Conservation (phyloP, 2,113 vertebrate genomes). For the Struthidea cinerea region DNA sequence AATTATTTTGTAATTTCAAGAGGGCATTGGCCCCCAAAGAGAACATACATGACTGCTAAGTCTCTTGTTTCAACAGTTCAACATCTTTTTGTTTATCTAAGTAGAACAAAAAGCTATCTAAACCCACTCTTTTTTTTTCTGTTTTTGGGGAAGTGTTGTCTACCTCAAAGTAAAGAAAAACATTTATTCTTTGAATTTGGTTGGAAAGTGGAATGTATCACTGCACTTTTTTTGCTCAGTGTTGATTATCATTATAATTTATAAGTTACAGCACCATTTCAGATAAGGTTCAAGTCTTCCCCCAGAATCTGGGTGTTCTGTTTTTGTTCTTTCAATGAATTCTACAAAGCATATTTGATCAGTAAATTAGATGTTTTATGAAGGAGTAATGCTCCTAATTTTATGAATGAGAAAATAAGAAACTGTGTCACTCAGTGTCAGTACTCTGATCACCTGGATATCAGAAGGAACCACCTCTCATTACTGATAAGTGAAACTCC, state of each 20-base stretch:
- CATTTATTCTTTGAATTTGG: background rate
- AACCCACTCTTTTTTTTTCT: background rate
- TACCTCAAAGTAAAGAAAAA: background rate
- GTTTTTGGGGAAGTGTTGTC: background rate
- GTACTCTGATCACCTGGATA: background rate
- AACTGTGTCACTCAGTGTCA: background rate
- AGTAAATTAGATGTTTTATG: background rate
- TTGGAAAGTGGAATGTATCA: background rate
- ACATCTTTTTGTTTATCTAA: background rate
- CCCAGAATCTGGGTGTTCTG: background rate
- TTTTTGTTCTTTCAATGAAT: background rate
- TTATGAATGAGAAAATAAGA: background rate
- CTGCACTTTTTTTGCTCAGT: background rate
- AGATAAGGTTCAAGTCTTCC: background rate
- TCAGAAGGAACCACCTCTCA: background rate
- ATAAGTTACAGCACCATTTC: background rate
- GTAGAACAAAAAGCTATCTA: background rate
- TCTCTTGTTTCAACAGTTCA: background rate
- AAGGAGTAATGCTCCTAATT: background rate
- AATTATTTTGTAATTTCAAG: background rate
- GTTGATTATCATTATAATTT: background rate
- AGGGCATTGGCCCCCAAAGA: background rate
- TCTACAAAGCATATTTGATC: background rate
- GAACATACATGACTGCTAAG: background rate
- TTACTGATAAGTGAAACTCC: background rate